Conservation (phyloP, 2,113 vertebrate genomes). For the Rana temporaria region DNA sequence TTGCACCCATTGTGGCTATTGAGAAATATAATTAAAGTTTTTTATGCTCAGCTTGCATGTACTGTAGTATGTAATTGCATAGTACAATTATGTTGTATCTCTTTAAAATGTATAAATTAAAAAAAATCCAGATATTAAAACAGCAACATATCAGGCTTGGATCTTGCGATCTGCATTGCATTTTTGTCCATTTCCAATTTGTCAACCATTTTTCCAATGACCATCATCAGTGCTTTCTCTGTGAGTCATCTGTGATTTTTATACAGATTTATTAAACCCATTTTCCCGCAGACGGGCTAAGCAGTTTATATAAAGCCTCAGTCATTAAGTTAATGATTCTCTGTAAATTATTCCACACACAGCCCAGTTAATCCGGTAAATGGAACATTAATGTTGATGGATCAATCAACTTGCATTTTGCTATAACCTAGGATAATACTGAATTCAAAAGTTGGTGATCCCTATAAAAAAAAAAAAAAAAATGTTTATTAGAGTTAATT, state of each 20-base stretch:
- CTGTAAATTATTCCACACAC: conserved; percentile 66
- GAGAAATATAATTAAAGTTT: no score
- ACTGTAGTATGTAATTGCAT: no score
- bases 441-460: not conserved
- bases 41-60: no score
- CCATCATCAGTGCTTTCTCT: conserved; percentile 26
- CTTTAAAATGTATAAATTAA: no score
- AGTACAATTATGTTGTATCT: no score
- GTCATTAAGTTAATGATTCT: conserved; percentile 74
- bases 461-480: rapidly evolving
- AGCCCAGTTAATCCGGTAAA: conserved; percentile 63
- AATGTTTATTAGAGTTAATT: not conserved
- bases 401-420: conserved; percentile 47
- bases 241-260: conserved; percentile 57
- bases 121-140: no score
- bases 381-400: conserved; percentile 51
- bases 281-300: conserved; percentile 62
- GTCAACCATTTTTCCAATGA: conserved; percentile 17
- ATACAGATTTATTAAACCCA: conserved; percentile 62
- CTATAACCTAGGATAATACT: conserved; percentile 28
- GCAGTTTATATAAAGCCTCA: conserved; percentile 66
- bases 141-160: no score
- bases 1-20: no score
- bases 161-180: not conserved
- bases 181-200: conserved; percentile 1